Conservation (phyloP, 2,888 invertebrate genomes). For the Standfussiana lucernea region DNA sequence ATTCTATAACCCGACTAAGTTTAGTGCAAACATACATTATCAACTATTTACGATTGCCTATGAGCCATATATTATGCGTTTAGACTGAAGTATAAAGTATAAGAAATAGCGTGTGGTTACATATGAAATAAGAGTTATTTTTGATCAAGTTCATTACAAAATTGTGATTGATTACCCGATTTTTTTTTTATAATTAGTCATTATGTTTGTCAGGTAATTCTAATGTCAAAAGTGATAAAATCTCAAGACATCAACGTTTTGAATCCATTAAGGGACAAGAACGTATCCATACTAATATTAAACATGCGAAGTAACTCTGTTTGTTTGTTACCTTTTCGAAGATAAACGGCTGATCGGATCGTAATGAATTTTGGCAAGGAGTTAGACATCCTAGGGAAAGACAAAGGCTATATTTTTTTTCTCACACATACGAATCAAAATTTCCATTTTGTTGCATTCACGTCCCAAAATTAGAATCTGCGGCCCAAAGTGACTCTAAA, state of each 20-base stretch:
- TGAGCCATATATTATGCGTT: conserved; percentile 63
- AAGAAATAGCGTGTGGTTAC: neutral
- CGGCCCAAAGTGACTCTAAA: no score
- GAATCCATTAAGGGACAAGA: neutral
- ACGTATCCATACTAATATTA: neutral
- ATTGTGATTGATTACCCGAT: neutral
- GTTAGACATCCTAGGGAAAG: no score
- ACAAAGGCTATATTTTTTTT: no score
- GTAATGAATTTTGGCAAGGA: no score
- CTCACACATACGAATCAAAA: no score
- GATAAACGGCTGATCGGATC: no score
- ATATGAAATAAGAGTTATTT: neutral
- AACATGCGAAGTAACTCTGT: no score
- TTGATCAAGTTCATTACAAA: neutral
- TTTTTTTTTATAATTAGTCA: no score
- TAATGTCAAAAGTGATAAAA: neutral
- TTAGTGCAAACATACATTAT: conserved; percentile 65
- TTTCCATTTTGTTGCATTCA: no score
- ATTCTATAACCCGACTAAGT: conserved; percentile 54
- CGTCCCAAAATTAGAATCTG: no score
- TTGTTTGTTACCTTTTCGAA: no score
- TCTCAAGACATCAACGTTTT: neutral
- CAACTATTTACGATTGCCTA: conserved; percentile 67
- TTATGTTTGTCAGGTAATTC: neutral
- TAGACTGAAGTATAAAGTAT: conserved; percentile 27